Conservation (phyloP, 2,113 vertebrate species). For the Elanus axillaris region DNA sequence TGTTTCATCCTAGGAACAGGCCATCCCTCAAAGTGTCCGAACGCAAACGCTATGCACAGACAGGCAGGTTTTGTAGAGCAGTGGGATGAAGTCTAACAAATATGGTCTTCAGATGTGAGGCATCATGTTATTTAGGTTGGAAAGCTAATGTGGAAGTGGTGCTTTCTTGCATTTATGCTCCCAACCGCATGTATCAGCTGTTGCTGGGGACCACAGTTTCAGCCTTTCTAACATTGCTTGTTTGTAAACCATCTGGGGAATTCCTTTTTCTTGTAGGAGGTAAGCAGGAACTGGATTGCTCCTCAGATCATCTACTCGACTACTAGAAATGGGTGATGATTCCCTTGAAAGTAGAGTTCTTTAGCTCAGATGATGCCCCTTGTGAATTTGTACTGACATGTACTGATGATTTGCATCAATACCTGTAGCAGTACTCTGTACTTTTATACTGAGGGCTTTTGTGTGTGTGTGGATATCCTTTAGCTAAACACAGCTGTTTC, state of each 20-base stretch:
- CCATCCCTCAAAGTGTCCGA: background rate
- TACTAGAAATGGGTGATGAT: background rate
- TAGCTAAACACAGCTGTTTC: background rate
- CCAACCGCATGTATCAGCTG: rapidly evolving
- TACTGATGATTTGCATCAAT: background rate
- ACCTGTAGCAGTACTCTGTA: background rate
- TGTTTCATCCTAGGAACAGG: background rate
- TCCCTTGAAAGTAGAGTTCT: background rate
- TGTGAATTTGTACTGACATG: background rate
- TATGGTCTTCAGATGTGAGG: background rate
- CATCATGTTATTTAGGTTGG: background rate
- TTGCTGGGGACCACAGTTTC: background rate
- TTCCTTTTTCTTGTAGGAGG: background rate
- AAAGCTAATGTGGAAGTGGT: background rate
- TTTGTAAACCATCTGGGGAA: background rate
- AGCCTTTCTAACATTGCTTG: background rate
- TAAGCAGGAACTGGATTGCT: background rate
- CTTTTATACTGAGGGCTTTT: background rate
- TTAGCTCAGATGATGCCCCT: background rate
- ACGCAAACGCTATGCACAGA: background rate
- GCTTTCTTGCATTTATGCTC: background rate
- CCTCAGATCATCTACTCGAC: background rate
- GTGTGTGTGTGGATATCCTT: background rate
- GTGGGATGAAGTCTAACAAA: background rate
- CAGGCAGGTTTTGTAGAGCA: background rate